Percentiles rank a stretch among this genome's conserved stretches.
phyloP scores from a whole-genome alignment of 2,888 invertebrate species.

The Bombylius discolor region DNA sequence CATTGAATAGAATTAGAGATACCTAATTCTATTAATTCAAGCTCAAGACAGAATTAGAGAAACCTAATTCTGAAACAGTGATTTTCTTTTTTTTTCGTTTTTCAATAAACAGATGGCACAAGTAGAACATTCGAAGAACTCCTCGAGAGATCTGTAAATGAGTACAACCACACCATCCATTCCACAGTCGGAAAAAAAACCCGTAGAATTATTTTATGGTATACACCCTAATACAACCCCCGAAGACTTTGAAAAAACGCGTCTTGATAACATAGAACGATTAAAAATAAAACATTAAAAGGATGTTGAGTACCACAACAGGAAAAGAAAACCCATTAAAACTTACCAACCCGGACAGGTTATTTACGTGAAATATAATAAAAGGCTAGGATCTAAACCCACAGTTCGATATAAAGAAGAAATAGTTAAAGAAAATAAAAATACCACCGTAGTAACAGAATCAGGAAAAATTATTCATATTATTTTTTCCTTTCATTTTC shows the following conservation, averaged over 20 bases:
- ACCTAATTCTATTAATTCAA: no score
- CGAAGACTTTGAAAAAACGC: constrained; percentile 4
- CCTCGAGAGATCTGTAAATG: constrained; percentile 9
- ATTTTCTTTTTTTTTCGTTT: no score
- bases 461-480: constrained; percentile 8
- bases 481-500: background rate
- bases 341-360: constrained; percentile 12
- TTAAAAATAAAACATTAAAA: constrained; percentile 6
- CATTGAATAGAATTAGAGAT: no score
- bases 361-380: constrained; percentile 10
- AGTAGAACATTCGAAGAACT: constrained; percentile 11
- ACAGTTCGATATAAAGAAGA: background rate
- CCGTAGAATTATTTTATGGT: constrained; percentile 12
- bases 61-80: no score
- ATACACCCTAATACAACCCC: constrained; percentile 6
- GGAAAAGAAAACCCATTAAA: constrained; percentile 11
- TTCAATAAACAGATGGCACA: no score
- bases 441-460: constrained; percentile 7
- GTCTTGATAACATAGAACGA: constrained; percentile 4
- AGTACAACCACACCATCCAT: constrained; percentile 14
- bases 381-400: constrained; percentile 8
- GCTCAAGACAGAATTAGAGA: no score
- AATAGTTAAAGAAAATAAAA: background rate
- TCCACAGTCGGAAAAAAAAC: constrained; percentile 11
- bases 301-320: constrained; percentile 8